phyloP scores from a whole-genome alignment of 2,797 vertebrate genomes.

The Tauraco hartlaubi region DNA sequence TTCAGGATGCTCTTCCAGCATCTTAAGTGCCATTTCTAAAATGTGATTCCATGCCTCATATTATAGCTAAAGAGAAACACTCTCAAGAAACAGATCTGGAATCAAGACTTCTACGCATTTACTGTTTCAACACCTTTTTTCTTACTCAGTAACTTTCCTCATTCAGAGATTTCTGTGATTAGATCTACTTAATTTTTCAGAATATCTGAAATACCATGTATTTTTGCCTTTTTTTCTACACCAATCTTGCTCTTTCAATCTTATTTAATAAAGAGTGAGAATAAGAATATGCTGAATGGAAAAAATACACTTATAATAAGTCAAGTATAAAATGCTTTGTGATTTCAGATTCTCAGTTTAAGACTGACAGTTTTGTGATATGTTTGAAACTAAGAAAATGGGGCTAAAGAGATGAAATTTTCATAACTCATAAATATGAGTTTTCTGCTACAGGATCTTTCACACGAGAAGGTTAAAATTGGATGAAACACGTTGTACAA shows the following conservation, averaged over 20 bases:
- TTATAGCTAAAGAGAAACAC: background rate
- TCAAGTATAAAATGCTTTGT: background rate
- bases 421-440: background rate
- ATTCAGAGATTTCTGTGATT: background rate
- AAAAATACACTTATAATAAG: background rate
- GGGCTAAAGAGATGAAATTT: background rate
- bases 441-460: background rate
- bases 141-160: background rate
- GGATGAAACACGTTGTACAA: background rate
- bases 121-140: background rate
- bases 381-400: background rate
- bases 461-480: background rate
- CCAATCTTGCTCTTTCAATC: background rate
- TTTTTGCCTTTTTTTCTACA: background rate
- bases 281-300: background rate
- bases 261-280: background rate
- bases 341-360: background rate
- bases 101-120: background rate
- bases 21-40: background rate
- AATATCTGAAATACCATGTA: background rate
- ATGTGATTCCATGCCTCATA: background rate
- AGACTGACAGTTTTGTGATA: background rate
- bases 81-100: background rate
- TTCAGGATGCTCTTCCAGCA: background rate
- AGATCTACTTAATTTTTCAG: background rate